phyloP scores from a whole-genome alignment of 2,113 vertebrate species.

The Mystacornis crossleyi region DNA sequence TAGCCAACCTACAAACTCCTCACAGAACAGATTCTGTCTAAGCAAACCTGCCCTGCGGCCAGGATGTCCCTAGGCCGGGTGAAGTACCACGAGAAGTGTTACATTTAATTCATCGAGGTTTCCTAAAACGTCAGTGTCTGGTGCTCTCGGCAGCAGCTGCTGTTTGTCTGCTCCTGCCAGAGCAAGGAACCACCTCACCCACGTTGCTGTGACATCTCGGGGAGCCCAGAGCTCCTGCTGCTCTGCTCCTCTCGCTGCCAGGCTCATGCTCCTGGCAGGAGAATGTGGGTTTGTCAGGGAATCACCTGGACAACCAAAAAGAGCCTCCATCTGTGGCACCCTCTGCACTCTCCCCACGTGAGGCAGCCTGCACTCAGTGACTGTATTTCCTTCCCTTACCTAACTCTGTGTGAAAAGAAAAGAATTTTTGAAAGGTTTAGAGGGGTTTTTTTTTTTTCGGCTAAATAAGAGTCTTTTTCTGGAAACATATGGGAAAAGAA shows the following conservation, averaged over 20 bases:
- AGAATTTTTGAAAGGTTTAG: background rate
- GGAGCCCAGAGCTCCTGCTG: background rate
- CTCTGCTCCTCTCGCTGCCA: background rate
- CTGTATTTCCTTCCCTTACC: background rate
- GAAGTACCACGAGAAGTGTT: background rate
- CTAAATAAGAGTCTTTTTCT: background rate
- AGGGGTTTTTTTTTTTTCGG: background rate
- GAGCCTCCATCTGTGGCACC: background rate
- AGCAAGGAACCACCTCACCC: background rate
- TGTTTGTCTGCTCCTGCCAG: background rate
- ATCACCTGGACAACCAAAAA: background rate
- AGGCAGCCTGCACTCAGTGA: background rate
- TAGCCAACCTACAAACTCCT: background rate
- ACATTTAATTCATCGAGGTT: background rate
- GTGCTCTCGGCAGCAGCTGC: background rate
- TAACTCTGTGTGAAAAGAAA: background rate
- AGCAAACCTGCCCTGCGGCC: background rate
- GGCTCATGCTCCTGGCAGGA: background rate
- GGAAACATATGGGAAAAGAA: background rate
- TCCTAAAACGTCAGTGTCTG: background rate
- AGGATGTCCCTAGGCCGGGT: background rate
- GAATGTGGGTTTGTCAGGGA: background rate
- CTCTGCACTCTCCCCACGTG: background rate
- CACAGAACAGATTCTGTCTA: background rate
- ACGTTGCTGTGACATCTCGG: background rate